A percentile compares a stretch with the other conserved stretches of the same genome.
Evolutionary conservation across 2,797 vertebrate genomes (phyloP).

Genomic region (Denticeps clupeoides): DNA sequence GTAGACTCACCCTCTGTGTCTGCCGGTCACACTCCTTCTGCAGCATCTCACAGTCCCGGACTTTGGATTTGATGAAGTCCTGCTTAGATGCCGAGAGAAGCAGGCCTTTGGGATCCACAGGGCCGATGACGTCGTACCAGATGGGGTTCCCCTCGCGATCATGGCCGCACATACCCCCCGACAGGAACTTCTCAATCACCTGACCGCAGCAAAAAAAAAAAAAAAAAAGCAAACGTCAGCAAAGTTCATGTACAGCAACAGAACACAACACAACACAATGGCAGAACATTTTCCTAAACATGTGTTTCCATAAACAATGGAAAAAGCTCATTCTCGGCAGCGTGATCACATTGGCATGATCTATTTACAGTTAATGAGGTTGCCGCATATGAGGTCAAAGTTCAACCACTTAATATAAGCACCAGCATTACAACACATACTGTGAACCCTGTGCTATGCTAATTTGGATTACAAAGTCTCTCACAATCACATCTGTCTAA

Average conservation of each 20-base stretch:
- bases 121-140: conserved; percentile 86
- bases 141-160: conserved; percentile 80
- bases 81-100: conserved; percentile 87
- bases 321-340: too few relatives aligned
- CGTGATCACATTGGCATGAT: too few relatives aligned
- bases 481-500: too few relatives aligned
- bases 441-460: too few relatives aligned
- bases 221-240: conserved; percentile 2
- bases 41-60: conserved; percentile 80
- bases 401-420: too few relatives aligned
- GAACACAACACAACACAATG: too few relatives aligned
- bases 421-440: too few relatives aligned
- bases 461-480: too few relatives aligned
- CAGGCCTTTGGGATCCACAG: conserved; percentile 83
- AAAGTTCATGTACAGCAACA: not conserved
- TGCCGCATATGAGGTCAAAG: too few relatives aligned
- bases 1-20: conserved; percentile 57
- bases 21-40: conserved; percentile 63
- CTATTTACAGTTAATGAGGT: too few relatives aligned
- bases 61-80: conserved; percentile 87
- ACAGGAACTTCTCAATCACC: conserved; percentile 77
- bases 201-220: conserved; percentile 30
- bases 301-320: too few relatives aligned
- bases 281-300: too few relatives aligned
- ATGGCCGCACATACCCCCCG: conserved; percentile 80